Percentiles rank a stretch among this genome's conserved stretches.
phyloP scores from a whole-genome alignment of 2,113 vertebrate species.

The Oreocharis arfaki region DNA sequence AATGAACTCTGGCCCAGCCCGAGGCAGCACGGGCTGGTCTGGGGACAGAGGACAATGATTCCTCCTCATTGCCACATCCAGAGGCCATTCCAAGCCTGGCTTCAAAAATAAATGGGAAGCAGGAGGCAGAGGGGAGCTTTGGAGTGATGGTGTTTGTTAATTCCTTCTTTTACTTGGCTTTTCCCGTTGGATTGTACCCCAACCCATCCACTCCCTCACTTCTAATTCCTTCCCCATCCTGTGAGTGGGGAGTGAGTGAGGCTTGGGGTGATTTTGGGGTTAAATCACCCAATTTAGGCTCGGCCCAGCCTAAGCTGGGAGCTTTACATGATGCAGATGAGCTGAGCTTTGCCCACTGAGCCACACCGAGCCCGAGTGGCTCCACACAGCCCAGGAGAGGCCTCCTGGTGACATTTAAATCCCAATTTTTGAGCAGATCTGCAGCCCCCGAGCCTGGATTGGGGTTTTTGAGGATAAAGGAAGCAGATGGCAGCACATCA shows the following conservation, averaged over 20 bases:
- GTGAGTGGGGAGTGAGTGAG: neutral
- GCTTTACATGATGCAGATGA: neutral
- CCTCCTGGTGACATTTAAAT: neutral
- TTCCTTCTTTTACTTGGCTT: neutral
- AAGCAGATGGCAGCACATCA: constrained; percentile 1
- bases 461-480: neutral
- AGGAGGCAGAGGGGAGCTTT: neutral
- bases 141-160: neutral
- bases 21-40: neutral
- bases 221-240: neutral
- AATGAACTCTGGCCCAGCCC: neutral
- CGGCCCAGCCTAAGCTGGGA: neutral
- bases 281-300: neutral
- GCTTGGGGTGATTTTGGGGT: neutral
- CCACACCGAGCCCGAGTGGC: no score
- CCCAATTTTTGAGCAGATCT: neutral
- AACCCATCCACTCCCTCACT: neutral
- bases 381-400: neutral
- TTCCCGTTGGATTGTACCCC: neutral
- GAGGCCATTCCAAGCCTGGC: neutral
- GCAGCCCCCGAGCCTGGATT: neutral
- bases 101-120: neutral
- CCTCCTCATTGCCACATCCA: neutral
- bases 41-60: neutral
- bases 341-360: neutral